Percentiles rank a stretch among this genome's conserved stretches.
Evolutionary conservation across 2,888 invertebrate species (phyloP).

Genomic region (Phlogophora meticulosa): DNA sequence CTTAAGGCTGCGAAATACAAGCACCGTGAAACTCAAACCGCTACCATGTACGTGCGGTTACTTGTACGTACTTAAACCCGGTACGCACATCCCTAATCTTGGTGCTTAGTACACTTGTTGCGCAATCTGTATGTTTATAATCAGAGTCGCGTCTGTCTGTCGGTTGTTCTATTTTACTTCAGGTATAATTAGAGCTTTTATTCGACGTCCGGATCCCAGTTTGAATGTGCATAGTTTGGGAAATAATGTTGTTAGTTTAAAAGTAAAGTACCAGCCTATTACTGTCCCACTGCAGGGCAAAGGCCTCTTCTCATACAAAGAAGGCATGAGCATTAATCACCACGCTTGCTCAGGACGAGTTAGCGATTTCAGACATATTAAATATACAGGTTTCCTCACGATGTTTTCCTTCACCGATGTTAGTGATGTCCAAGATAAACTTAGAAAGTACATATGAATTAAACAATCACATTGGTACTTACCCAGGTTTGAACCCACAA

Average conservation of each 20-base stretch:
- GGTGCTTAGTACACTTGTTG: slow-evolving; percentile 52
- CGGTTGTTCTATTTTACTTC: slow-evolving; percentile 50
- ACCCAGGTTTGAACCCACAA: no score
- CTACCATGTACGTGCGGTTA: not conserved
- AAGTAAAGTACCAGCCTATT: no score
- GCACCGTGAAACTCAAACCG: not conserved
- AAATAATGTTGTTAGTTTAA: slow-evolving; percentile 25
- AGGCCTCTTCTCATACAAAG: no score
- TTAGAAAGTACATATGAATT: no score
- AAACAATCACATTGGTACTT: no score
- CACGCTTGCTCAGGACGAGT: no score
- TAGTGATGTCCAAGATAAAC: no score
- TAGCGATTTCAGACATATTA: no score
- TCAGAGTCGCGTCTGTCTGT: slow-evolving; percentile 50
- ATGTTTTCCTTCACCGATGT: no score
- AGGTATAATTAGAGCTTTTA: slow-evolving; percentile 39
- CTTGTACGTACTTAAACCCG: slow-evolving; percentile 21
- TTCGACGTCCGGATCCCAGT: slow-evolving; percentile 22
- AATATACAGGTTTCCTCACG: no score
- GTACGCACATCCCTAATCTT: slow-evolving; percentile 37
- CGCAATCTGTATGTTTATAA: slow-evolving; percentile 60
- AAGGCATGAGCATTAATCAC: no score
- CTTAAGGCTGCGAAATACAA: not conserved
- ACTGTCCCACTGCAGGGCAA: no score
- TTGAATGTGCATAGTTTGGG: slow-evolving; percentile 7